These are phyloP conservation scores for Temnothorax rugatulus DNA, from an alignment of 2,888 invertebrate species.

Conservation along the genomic window DNA sequence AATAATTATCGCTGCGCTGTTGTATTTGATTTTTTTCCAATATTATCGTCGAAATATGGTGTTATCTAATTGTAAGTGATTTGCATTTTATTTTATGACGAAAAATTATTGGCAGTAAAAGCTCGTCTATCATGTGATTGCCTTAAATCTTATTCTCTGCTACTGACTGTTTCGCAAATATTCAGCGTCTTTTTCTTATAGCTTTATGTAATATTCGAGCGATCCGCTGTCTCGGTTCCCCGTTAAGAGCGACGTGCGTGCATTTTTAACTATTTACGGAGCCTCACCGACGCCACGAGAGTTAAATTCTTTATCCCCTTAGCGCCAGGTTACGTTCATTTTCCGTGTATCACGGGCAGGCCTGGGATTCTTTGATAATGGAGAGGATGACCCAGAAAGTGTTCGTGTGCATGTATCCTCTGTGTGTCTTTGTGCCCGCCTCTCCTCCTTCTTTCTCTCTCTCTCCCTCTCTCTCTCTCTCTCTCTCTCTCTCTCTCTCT, in stretches of 20 bases:
- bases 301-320: slow-evolving; percentile 61
- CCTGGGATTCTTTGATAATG: slow-evolving; percentile 73
- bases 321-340: slow-evolving; percentile 63
- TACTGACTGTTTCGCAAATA: not conserved
- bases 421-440: slow-evolving; percentile 6
- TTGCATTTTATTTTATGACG: not conserved
- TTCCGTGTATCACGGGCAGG: slow-evolving; percentile 56
- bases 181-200: not conserved
- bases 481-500: too few species aligned
- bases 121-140: not conserved
- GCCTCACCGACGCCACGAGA: slow-evolving; percentile 25
- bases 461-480: too few species aligned
- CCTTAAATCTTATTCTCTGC: not conserved
- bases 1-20: not conserved
- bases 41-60: not conserved
- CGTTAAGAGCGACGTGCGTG: slow-evolving; percentile 27
- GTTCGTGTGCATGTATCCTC: not conserved
- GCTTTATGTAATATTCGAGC: not conserved
- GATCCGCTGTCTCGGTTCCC: not conserved
- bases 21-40: not conserved
- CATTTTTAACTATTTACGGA: slow-evolving; percentile 61
- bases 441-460: not conserved
- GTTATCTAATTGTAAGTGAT: not conserved
- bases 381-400: slow-evolving; percentile 72
- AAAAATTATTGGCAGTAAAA: not conserved